Percentiles rank a stretch among this genome's conserved stretches.
Evolutionary conservation across 1,140 invertebrate genomes (phyloP).

Genomic region (Tetranychus urticae): DNA sequence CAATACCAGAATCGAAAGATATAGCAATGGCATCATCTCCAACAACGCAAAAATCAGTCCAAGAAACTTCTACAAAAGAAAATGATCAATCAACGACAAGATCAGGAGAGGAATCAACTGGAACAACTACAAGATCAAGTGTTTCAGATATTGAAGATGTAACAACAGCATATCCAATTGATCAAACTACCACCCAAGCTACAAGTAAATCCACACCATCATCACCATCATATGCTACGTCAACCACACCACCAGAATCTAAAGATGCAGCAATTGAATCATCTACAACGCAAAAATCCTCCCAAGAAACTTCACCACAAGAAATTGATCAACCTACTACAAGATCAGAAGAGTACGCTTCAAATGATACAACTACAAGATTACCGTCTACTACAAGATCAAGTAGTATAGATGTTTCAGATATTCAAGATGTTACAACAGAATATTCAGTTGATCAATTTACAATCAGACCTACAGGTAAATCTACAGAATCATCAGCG

Average conservation of each 20-base stretch:
- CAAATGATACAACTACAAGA: neutral
- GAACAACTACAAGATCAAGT: neutral
- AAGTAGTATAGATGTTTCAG: neutral
- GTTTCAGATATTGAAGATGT: too few species aligned
- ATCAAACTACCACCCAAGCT: neutral
- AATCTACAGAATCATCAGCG: neutral
- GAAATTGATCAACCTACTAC: neutral
- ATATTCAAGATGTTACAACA: neutral
- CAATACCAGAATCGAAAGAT: neutral
- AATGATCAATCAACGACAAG: neutral
- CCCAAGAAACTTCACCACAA: neutral
- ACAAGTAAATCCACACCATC: neutral
- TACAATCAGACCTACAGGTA: neutral
- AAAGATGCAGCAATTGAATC: constrained; percentile 4
- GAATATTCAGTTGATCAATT: neutral
- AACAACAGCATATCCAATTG: neutral
- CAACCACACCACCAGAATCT: neutral
- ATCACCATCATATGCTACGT: neutral
- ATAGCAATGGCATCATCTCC: constrained; percentile 1
- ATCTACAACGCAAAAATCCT: neutral
- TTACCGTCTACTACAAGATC: neutral
- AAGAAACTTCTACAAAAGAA: neutral
- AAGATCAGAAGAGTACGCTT: neutral
- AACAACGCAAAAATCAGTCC: neutral
- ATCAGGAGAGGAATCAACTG: neutral